phyloP scores from a whole-genome alignment of 37 sponge, comb jelly and placozoan genomes.

The Ephydatia muelleri region DNA sequence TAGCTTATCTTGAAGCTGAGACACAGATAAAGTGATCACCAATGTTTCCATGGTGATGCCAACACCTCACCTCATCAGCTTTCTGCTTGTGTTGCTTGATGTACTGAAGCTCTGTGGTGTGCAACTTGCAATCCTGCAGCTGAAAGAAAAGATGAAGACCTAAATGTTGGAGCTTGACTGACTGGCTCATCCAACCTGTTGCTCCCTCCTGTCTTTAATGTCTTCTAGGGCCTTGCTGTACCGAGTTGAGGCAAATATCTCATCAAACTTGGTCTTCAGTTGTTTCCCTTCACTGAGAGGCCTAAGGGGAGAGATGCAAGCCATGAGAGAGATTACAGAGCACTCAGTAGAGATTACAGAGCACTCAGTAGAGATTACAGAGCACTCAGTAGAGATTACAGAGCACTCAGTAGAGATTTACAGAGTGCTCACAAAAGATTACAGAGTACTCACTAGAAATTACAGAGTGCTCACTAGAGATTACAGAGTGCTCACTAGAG shows the following conservation, averaged over 20 bases:
- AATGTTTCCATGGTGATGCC: background rate
- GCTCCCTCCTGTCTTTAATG: constrained; percentile 55
- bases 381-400: too few relatives aligned
- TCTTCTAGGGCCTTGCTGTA: constrained; percentile 83
- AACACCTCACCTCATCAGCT: constrained; percentile 62
- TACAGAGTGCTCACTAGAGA: too few relatives aligned
- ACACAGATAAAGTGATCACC: constrained; percentile 4
- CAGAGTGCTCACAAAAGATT: too few relatives aligned
- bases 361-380: too few relatives aligned
- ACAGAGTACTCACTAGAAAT: too few relatives aligned
- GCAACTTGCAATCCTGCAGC: constrained; percentile 40
- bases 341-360: too few relatives aligned
- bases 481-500: too few relatives aligned
- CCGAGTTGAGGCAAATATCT: constrained; percentile 91
- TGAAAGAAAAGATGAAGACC: background rate
- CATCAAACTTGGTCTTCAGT: constrained; percentile 96
- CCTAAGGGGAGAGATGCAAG: constrained; percentile 63
- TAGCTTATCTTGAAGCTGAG: constrained; percentile 58
- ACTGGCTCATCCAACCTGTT: constrained; percentile 38
- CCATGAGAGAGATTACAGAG: too few relatives aligned
- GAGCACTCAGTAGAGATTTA: too few relatives aligned
- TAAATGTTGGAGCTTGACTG: background rate
- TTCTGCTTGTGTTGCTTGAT: constrained; percentile 73
- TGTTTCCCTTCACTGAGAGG: constrained; percentile 91
- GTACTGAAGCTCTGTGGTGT: constrained; percentile 58